Percentiles rank a stretch among this genome's conserved stretches.
These are phyloP conservation scores for Ataeniobius toweri DNA, from an alignment of 2,797 vertebrate genomes.

Conservation along the genomic window DNA sequence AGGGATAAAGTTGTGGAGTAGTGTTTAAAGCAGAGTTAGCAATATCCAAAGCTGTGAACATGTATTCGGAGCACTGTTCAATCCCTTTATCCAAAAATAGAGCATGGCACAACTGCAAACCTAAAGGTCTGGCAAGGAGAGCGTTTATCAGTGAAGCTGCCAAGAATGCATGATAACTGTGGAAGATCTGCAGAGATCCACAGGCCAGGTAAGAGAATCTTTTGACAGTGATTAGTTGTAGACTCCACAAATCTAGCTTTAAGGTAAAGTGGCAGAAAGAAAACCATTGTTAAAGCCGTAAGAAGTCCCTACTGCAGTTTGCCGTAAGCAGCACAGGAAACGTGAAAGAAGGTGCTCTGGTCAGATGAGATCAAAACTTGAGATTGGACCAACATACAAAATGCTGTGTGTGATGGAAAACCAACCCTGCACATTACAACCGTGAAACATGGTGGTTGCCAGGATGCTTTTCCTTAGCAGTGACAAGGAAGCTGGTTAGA, in stretches of 20 bases:
- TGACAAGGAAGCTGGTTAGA: too few relatives aligned
- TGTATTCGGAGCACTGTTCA: background rate
- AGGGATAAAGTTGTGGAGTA: background rate
- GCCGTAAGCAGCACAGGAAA: too few relatives aligned
- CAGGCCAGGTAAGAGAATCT: background rate
- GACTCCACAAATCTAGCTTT: background rate
- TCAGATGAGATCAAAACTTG: background rate
- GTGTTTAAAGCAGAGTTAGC: too few relatives aligned
- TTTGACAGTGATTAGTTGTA: background rate
- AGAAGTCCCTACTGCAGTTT: background rate
- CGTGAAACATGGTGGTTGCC: background rate
- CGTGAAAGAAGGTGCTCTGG: too few relatives aligned
- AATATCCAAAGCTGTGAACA: background rate
- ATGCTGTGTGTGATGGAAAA: too few relatives aligned
- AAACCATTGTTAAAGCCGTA: background rate
- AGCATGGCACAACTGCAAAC: background rate
- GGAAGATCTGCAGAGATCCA: background rate
- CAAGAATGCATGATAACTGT: background rate
- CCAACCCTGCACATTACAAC: too few relatives aligned
- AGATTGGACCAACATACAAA: background rate
- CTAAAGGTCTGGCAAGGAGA: too few relatives aligned
- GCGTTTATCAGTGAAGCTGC: background rate
- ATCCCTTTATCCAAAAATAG: background rate
- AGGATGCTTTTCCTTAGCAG: background rate
- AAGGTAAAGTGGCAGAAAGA: background rate